phyloP scores from a whole-genome alignment of 2,888 invertebrate genomes.

The Heteromurus nitidus region DNA sequence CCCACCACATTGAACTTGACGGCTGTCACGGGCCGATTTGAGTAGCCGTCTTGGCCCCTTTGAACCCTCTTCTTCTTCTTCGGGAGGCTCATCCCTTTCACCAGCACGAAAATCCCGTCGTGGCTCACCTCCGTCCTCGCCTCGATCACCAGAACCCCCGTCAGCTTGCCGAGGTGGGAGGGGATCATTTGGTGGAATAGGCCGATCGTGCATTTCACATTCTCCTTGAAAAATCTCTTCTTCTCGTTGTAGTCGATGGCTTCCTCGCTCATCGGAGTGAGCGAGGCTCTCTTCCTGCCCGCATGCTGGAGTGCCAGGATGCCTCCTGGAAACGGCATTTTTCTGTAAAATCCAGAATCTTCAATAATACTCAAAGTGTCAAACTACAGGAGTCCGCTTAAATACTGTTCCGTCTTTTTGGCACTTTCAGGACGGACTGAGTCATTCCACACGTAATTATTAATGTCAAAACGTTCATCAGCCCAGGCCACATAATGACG shows the following conservation, averaged over 20 bases:
- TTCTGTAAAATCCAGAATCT: no score
- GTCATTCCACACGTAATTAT: no score
- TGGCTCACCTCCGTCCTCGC: slow-evolving; percentile 1
- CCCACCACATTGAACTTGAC: slow-evolving; percentile 27
- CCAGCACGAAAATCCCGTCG: slow-evolving; percentile 18
- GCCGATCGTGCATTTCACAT: background rate
- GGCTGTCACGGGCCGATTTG: background rate
- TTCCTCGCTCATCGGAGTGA: background rate
- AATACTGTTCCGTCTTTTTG: no score
- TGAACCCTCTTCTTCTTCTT: background rate
- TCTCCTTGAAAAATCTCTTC: background rate
- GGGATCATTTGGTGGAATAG: slow-evolving; percentile 1
- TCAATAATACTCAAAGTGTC: no score
- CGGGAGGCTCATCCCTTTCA: slow-evolving; percentile 6
- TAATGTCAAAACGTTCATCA: no score
- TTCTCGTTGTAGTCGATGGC: background rate
- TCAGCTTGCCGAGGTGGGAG: slow-evolving; percentile 1
- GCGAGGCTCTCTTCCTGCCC: background rate
- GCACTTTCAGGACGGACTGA: no score
- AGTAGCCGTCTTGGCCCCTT: background rate
- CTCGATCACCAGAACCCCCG: slow-evolving; percentile 21
- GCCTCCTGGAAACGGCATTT: slow-evolving; percentile 1
- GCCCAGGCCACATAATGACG: no score
- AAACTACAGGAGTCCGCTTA: no score
- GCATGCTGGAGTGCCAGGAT: background rate